These are phyloP conservation scores for Aporrectodea caliginosa DNA, from an alignment of 1,140 invertebrate genomes.

Conservation along the genomic window DNA sequence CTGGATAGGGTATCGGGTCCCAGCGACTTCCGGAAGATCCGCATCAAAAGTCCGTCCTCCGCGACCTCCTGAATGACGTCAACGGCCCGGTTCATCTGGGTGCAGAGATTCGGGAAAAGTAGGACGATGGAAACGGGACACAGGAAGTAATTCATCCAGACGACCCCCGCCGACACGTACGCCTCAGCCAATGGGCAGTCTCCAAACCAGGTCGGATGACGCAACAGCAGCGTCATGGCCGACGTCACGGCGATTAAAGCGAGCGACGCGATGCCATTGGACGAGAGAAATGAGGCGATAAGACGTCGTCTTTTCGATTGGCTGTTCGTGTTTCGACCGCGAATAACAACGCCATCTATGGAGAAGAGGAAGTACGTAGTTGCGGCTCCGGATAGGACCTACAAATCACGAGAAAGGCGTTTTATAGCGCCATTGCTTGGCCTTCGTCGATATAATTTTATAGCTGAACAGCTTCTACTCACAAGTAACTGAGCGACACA, in stretches of 20 bases:
- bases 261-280: background rate
- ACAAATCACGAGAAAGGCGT: too few species aligned
- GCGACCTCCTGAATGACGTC: background rate
- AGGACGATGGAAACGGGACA: background rate
- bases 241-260: background rate
- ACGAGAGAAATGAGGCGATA: background rate
- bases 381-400: background rate
- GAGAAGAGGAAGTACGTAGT: background rate
- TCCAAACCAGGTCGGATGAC: background rate
- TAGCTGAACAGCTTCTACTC: too few species aligned
- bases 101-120: background rate
- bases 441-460: too few species aligned
- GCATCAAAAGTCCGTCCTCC: background rate
- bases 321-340: background rate
- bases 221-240: background rate
- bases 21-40: background rate
- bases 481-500: too few species aligned
- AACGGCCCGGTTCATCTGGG: background rate
- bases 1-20: background rate
- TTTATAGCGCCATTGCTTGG: too few species aligned
- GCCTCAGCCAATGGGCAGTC: background rate
- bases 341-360: background rate
- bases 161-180: background rate
- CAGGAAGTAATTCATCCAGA: background rate
- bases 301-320: background rate